Conservation (phyloP, 2,113 vertebrate species). For the Phrynosoma platyrhinos region DNA sequence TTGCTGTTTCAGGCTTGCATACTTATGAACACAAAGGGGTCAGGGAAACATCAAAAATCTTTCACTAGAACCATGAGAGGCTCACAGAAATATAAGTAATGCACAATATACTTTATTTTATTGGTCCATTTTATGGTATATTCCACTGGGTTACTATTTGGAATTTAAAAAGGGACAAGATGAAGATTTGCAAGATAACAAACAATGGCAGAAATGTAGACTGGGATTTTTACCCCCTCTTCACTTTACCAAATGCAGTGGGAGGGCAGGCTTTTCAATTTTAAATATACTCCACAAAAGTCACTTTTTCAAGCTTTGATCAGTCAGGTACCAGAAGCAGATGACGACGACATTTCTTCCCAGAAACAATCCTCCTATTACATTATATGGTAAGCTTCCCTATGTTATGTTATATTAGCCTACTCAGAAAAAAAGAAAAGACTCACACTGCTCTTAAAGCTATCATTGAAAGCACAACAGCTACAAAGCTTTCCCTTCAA, state of each 20-base stretch:
- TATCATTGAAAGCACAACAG: background rate
- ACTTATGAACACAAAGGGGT: background rate
- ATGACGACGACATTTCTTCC: background rate
- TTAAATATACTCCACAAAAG: no score
- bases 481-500: background rate
- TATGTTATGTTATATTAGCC: background rate
- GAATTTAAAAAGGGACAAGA: no score
- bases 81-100: no score
- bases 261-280: background rate
- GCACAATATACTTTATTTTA: no score
- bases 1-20: background rate
- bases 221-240: background rate
- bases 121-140: no score
- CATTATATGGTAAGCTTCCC: background rate
- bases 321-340: background rate
- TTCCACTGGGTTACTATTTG: no score
- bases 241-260: background rate
- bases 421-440: background rate
- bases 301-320: no score
- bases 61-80: no score
- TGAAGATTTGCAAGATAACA: background rate
- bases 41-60: background rate
- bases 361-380: no score
- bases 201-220: background rate
- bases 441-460: background rate